Percentiles rank a stretch among this genome's conserved stretches.
Evolutionary conservation across 2,888 invertebrate genomes (phyloP).

Genomic region (Griposia aprilina): DNA sequence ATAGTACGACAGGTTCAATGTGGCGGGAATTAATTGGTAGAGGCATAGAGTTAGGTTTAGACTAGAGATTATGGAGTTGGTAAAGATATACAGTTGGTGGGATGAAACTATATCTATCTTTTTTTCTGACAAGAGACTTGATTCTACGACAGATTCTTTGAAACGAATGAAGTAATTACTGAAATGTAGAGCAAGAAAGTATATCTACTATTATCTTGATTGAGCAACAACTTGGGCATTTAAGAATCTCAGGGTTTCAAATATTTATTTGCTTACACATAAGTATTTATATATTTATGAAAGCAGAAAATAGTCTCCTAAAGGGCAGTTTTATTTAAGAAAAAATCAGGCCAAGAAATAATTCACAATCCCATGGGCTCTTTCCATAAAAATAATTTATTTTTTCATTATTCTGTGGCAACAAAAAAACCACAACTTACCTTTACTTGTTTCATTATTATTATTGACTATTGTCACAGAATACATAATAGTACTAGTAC

Average conservation of each 20-base stretch:
- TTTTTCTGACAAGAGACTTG: not conserved
- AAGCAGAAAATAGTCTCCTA: not conserved
- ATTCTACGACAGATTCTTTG: too few relatives aligned
- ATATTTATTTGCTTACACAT: not conserved
- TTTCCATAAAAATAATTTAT: not conserved
- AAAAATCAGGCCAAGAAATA: not conserved
- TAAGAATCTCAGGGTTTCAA: too few relatives aligned
- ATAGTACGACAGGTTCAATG: conserved; percentile 14
- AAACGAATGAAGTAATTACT: not conserved
- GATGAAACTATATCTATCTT: not conserved
- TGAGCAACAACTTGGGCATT: not conserved
- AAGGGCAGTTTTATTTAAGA: not conserved
- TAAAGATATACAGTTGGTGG: not conserved
- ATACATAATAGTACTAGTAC: too few relatives aligned
- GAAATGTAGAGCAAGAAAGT: not conserved
- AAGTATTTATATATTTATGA: not conserved
- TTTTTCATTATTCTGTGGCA: not conserved
- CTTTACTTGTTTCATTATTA: not conserved
- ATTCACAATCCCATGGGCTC: not conserved
- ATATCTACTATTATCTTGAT: not conserved
- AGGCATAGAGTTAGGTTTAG: not conserved
- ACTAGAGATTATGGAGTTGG: not conserved
- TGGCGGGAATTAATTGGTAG: conserved; percentile 24
- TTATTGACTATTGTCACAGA: conserved; percentile 21
- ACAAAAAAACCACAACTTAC: not conserved